Conservation (phyloP, 2,113 vertebrate species). For the Thamnophis sirtalis region DNA sequence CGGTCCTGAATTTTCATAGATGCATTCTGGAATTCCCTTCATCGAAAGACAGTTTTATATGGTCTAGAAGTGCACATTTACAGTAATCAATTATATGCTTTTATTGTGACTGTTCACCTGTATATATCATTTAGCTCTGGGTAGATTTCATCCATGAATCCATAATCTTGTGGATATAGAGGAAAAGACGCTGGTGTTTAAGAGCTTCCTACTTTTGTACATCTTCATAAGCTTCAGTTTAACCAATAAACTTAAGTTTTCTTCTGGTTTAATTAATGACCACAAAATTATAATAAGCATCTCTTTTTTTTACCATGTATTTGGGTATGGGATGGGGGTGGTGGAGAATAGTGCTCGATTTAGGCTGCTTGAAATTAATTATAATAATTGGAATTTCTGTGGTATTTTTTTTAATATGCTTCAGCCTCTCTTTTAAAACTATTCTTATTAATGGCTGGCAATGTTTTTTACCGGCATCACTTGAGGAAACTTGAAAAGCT, state of each 20-base stretch:
- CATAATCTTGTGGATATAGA: neutral
- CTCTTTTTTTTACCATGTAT: neutral
- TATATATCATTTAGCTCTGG: neutral
- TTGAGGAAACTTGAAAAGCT: conserved; percentile 51
- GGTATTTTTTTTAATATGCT: neutral
- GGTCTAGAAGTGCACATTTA: accelerated
- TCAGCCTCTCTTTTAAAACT: neutral
- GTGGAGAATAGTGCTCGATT: neutral
- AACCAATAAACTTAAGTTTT: conserved; percentile 16
- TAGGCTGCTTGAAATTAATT: neutral
- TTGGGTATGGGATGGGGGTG: neutral
- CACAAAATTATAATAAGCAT: neutral
- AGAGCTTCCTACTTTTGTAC: neutral
- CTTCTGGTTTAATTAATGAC: neutral
- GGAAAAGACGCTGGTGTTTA: neutral
- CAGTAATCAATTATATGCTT: neutral
- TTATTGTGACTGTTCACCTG: neutral
- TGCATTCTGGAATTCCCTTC: neutral
- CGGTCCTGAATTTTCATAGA: neutral
- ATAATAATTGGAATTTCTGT: neutral
- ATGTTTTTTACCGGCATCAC: conserved; percentile 27
- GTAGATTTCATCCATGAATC: neutral
- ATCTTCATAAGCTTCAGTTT: conserved; percentile 4
- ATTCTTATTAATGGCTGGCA: neutral
- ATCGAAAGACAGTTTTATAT: accelerated